Conservation (phyloP, 2,888 invertebrate species). For the Orthosia gracilis region DNA sequence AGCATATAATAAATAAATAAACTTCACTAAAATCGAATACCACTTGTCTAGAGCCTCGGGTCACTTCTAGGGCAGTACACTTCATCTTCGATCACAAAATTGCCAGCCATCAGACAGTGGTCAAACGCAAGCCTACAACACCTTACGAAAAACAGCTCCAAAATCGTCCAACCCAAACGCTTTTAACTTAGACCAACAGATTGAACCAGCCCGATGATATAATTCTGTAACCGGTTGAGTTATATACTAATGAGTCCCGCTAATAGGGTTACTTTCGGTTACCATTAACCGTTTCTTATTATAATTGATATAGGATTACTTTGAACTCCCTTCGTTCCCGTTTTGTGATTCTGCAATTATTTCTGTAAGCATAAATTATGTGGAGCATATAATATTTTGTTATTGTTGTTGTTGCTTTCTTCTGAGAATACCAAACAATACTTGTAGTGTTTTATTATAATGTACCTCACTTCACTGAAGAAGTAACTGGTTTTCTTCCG, state of each 20-base stretch:
- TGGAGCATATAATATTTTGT: neutral
- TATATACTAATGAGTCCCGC: slow-evolving; percentile 83
- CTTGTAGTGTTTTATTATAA: too few species aligned
- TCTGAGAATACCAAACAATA: neutral
- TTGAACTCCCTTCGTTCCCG: slow-evolving; percentile 33
- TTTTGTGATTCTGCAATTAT: slow-evolving; percentile 36
- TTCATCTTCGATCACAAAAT: too few species aligned
- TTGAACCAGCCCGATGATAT: slow-evolving; percentile 76
- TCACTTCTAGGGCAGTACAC: too few species aligned
- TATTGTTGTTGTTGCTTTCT: neutral
- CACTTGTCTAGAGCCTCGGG: too few species aligned
- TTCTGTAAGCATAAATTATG: slow-evolving; percentile 6
- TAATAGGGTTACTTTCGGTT: slow-evolving; percentile 79
- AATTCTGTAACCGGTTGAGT: slow-evolving; percentile 81
- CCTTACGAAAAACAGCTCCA: neutral
- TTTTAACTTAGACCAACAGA: slow-evolving; percentile 56
- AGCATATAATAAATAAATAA: too few species aligned
- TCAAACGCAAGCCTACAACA: too few species aligned
- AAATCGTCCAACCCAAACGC: neutral
- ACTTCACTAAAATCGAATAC: too few species aligned
- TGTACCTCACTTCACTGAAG: neutral
- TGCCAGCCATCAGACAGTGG: too few species aligned
- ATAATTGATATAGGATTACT: slow-evolving; percentile 70
- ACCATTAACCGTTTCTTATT: slow-evolving; percentile 76
- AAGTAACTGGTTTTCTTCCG: neutral